Evolutionary conservation across 1,140 invertebrate genomes (phyloP), one percentile per base, ranked within the genome.

Genomic region (Drosophila mauritiana): DNA sequence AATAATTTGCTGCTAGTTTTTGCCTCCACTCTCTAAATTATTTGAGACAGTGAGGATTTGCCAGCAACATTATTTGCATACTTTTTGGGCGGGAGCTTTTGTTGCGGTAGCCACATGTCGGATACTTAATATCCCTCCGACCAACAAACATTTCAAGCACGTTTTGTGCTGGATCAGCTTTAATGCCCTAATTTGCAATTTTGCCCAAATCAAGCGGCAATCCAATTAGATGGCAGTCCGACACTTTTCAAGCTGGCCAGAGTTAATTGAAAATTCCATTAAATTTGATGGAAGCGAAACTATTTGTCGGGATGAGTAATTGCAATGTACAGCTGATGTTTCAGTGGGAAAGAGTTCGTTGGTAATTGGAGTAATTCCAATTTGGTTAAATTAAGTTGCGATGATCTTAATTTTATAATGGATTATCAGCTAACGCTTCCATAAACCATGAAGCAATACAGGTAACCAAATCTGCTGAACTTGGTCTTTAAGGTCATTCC

Each of bases 201-300:
- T 65, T 64, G 48, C 34, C 79, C 45, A 67, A 81, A 77, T 67
- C 59, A 73, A 81, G 57, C 39, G 51, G 51, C 61, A 81, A 80
- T 69, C 62, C 57, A 80, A 80, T 80, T 80, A 80, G 69, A 61
- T 54, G 39, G 49, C 15, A 55, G 27, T 25, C 65, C 63, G 36
- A 67, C 61, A 46, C 61, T 54, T 69, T 59, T 20, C 3, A 55
- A 45, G 61, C 31, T 17, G 12, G 13, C 17, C 43, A 22, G 39
- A 68, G 42, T 62, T 68, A 77, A 81, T 81, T 81, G 73, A 67
- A 81, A 81, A 76, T 80, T 73, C 78, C 52, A 81, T 68, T 68
- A 53, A 65, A 68, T 37, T 31, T 45, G 61, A 52, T 36, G 61
- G 37, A 12, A 5, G 27, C 12, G 8, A 25, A 68, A 65, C 48